Conservation (phyloP, 2,113 vertebrate species). For the Leucosticte australis region DNA sequence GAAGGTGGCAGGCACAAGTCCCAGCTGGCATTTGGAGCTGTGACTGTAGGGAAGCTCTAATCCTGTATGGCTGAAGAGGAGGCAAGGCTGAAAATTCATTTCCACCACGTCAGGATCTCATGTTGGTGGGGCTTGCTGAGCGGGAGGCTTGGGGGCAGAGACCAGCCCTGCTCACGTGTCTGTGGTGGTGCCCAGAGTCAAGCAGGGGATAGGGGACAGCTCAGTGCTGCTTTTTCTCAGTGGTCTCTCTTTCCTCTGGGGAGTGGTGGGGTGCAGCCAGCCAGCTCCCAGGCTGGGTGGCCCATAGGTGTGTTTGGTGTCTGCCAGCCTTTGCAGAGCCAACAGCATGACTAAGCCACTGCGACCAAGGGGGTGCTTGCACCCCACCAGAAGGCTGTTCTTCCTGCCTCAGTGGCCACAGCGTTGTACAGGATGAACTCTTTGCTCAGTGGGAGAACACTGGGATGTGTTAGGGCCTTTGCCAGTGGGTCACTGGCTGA, state of each 20-base stretch:
- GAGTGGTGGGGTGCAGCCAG: background rate
- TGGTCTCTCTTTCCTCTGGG: background rate
- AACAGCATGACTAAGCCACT: background rate
- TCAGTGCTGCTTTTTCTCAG: accelerated
- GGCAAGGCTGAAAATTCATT: background rate
- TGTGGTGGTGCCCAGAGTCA: background rate
- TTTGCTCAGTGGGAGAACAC: background rate
- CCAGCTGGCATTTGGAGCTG: background rate
- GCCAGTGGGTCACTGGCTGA: background rate
- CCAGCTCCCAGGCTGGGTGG: background rate
- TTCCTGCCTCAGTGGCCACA: background rate
- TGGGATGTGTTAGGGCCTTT: background rate
- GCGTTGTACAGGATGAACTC: background rate
- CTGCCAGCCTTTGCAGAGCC: background rate
- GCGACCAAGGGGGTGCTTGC: background rate
- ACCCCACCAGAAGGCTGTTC: background rate
- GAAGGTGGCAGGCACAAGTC: background rate
- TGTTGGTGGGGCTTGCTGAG: background rate
- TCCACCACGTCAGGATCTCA: background rate
- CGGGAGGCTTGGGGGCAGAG: background rate
- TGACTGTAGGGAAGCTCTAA: background rate
- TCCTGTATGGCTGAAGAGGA: background rate
- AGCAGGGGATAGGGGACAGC: background rate
- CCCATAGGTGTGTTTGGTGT: background rate
- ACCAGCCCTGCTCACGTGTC: background rate